A percentile compares a stretch with the other conserved stretches of the same genome.
Conservation (phyloP, 2,888 invertebrate genomes). For the Rhorus exstirpatorius region DNA sequence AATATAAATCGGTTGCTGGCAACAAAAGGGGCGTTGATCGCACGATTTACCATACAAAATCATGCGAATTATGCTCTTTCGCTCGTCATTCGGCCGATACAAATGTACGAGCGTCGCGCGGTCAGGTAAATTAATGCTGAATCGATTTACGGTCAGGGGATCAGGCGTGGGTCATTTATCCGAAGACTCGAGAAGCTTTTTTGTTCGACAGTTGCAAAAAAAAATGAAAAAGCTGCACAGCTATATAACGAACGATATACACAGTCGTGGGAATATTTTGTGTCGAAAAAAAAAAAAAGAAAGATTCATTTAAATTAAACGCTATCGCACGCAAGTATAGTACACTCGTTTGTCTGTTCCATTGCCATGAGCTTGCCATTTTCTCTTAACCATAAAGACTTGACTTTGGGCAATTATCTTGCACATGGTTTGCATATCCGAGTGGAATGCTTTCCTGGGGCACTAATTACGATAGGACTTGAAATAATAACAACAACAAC, state of each 20-base stretch:
- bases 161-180: constrained; percentile 36
- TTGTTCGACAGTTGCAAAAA: neutral
- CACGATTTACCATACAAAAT: neutral
- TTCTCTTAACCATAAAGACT: constrained; percentile 6
- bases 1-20: neutral
- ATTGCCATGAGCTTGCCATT: constrained; percentile 14
- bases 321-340: constrained; percentile 9
- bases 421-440: neutral
- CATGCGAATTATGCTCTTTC: constrained; percentile 2
- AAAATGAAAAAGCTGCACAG: neutral
- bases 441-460: constrained; percentile 17
- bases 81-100: neutral
- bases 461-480: constrained; percentile 52
- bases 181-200: constrained; percentile 31
- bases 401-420: neutral
- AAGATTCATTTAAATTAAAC: constrained; percentile 33
- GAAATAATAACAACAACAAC: constrained; percentile 27
- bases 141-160: constrained; percentile 44
- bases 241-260: no score
- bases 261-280: constrained; percentile 54
- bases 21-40: neutral
- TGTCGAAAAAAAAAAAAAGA: no score
- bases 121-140: constrained; percentile 41
- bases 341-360: neutral
- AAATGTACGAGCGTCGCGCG: neutral